phyloP scores from a whole-genome alignment of 2,888 invertebrate genomes.

The Clunio marinus region DNA sequence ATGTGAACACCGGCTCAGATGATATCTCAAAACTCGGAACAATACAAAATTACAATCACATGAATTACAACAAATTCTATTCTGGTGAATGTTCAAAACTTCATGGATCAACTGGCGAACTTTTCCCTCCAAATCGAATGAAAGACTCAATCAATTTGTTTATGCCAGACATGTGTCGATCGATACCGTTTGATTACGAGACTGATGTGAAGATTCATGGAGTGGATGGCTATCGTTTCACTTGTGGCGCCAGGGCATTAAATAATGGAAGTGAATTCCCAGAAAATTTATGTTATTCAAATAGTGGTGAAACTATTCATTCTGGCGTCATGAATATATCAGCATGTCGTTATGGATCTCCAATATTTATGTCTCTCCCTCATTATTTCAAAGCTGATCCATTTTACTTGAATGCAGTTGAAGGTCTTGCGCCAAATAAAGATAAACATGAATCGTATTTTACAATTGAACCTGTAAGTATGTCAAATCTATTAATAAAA shows the following conservation, averaged over 20 bases:
- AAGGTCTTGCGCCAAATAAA: slow-evolving; percentile 61
- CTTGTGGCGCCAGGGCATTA: slow-evolving; percentile 60
- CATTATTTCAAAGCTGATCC: slow-evolving; percentile 71
- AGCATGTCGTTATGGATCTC: slow-evolving; percentile 65
- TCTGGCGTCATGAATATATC: slow-evolving; percentile 66
- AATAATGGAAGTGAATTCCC: slow-evolving; percentile 58
- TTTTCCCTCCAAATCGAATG: slow-evolving; percentile 64
- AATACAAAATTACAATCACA: slow-evolving; percentile 68
- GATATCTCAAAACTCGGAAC: slow-evolving; percentile 63
- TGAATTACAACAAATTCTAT: slow-evolving; percentile 55
- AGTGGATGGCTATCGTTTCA: slow-evolving; percentile 63
- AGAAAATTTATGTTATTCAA: slow-evolving; percentile 61
- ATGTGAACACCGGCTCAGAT: slow-evolving; percentile 67
- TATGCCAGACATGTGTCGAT: slow-evolving; percentile 72
- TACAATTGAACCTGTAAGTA: slow-evolving; percentile 63
- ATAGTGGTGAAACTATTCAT: slow-evolving; percentile 55
- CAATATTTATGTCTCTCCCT: slow-evolving; percentile 70
- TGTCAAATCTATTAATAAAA: neutral
- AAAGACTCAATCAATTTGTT: slow-evolving; percentile 62
- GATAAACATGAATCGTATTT: slow-evolving; percentile 65
- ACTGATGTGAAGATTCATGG: slow-evolving; percentile 57
- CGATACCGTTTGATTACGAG: slow-evolving; percentile 59
- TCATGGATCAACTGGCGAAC: slow-evolving; percentile 74
- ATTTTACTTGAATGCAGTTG: slow-evolving; percentile 55
- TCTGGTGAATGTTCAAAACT: slow-evolving; percentile 57